Base-by-base conservation (phyloP, 2,888 invertebrate genomes). In the Quadroppia sp. region DNA sequence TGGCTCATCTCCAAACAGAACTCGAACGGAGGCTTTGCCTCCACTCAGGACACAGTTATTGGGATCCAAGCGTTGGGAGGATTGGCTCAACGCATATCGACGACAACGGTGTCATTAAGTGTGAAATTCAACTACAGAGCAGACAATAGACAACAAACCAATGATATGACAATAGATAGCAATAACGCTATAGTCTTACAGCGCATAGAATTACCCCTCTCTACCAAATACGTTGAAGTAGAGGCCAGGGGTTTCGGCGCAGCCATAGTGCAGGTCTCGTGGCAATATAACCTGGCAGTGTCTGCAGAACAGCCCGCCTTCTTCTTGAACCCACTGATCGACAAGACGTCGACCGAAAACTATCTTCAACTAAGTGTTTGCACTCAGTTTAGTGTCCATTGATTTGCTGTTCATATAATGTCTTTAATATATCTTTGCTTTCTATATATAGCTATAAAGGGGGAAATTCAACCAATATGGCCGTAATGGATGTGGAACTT, bases 291-390 rank as follows among this genome's bases (percentile, higher is more conserved):
- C 82, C 86, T 92, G 75, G 91, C 92, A 81, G 91, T 92, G 3
- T 92, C 92, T 17, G 92, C 90, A 32, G 89, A 91, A 45, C 91
- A 90, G 87, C 93, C 94, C 2, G 85, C 91, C 77, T 94, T 92
- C 83, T 89, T 88, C 67, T 85, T 94, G 1, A 92, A 92, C 83
- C 92, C 94, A 0, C 88, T 90, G 80, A 89, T 94, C 3, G 92
- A 92, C 82, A 88, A 89, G 79, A 89, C 89, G 77, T 90, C 91
- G 1, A 89, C 89, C 77, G 86, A 87, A 50, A 86, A 90, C 81
- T 88, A 90, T 78, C 84, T 94, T 75, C 89, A 90, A 79, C 85
- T 94, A 20, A 91, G 91, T 11, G 87, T 93, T 74, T 94, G 94
- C 80, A 80, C 82, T 3, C 79, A 80, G 78, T 82, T 79, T n/a